A percentile compares a stretch with the other conserved stretches of the same genome.
Conservation (phyloP, 2,113 vertebrate genomes). For the Passer montanus region DNA sequence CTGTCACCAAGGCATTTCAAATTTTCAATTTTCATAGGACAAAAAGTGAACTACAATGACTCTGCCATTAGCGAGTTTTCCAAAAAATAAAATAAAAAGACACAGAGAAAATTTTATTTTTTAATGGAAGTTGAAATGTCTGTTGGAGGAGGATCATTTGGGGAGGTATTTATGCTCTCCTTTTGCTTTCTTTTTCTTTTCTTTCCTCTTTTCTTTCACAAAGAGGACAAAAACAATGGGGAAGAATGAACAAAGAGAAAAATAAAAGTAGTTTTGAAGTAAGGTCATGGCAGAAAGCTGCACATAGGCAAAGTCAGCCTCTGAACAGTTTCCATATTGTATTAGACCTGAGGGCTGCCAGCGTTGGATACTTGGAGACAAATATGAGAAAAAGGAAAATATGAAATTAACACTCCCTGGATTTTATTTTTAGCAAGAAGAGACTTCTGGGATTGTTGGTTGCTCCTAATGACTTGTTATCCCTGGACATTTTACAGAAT, state of each 20-base stretch:
- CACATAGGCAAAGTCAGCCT: neutral
- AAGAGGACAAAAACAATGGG: neutral
- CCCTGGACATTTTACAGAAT: neutral
- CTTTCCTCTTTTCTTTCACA: neutral
- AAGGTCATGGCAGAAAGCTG: neutral
- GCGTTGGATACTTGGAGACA: neutral
- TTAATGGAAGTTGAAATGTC: neutral
- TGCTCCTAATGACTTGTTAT: neutral
- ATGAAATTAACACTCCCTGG: neutral
- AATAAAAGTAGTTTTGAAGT: neutral
- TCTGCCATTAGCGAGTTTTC: neutral
- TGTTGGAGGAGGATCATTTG: neutral
- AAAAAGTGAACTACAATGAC: neutral
- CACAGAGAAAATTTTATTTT: neutral
- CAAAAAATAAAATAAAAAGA: neutral
- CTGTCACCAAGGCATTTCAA: neutral
- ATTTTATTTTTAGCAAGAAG: neutral
- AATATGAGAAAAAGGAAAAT: neutral
- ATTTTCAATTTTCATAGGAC: neutral
- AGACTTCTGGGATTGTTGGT: neutral
- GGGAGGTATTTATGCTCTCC: neutral
- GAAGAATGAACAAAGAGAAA: neutral
- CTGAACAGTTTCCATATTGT: neutral
- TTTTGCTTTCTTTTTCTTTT: neutral
- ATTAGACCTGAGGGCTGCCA: neutral